phyloP scores from a whole-genome alignment of 2,888 invertebrate genomes.

The Salticus scenicus region DNA sequence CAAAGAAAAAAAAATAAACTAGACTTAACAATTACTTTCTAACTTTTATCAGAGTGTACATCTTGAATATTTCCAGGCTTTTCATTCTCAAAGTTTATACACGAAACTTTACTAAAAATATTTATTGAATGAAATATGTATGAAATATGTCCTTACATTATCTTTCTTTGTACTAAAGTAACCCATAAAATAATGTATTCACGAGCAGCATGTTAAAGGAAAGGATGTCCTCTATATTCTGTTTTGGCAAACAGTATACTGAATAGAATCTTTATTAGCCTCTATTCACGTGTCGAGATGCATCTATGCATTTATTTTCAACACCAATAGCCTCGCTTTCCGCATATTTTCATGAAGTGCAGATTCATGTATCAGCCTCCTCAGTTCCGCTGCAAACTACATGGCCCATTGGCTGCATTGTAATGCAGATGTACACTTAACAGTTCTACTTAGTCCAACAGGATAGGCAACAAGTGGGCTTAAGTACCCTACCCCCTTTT shows the following conservation, averaged over 20 bases:
- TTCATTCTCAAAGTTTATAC: no score
- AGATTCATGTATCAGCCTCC: background rate
- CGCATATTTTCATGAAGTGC: background rate
- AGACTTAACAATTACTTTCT: no score
- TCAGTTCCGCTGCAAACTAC: conserved; percentile 30
- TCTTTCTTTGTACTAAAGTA: no score
- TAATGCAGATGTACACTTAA: conserved; percentile 65
- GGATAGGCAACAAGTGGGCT: conserved; percentile 63
- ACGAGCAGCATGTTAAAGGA: no score
- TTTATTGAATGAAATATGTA: no score
- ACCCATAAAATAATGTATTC: background rate
- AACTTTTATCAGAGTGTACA: no score
- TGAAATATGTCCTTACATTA: no score
- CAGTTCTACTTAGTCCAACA: conserved; percentile 58
- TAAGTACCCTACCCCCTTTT: conserved; percentile 26
- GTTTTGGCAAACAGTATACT: no score
- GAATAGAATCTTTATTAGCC: background rate
- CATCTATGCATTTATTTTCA: background rate
- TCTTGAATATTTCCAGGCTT: no score
- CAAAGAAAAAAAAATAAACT: no score
- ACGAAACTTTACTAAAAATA: no score
- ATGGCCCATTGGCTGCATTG: conserved; percentile 61
- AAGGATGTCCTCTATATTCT: no score
- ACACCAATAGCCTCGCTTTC: background rate
- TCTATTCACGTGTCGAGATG: background rate